A percentile compares a stretch with the other conserved stretches of the same genome.
Evolutionary conservation across 2,797 vertebrate genomes (phyloP).

Genomic region (Dicrostonyx torquatus): DNA sequence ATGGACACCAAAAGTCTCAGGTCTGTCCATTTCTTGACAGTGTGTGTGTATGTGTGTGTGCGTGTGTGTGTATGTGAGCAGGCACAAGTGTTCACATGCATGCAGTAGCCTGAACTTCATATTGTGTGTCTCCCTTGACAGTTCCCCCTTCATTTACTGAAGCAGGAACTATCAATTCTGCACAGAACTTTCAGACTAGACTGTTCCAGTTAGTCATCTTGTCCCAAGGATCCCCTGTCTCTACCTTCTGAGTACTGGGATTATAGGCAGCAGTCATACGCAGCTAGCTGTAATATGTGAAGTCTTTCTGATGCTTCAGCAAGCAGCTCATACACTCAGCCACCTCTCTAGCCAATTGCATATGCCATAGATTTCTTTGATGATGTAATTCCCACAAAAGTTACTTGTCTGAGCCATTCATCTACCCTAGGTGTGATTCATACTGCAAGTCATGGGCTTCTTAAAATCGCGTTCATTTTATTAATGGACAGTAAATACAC

Average conservation of each 20-base stretch:
- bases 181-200: not conserved
- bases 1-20: not conserved
- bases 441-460: not conserved
- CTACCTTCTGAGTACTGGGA: not conserved
- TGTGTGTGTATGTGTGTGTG: not conserved
- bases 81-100: not conserved
- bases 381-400: not conserved
- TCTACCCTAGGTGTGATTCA: not conserved
- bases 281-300: not conserved
- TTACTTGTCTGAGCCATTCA: not conserved
- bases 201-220: not conserved
- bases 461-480: slow-evolving; percentile 34
- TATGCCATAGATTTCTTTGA: not conserved
- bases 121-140: not conserved
- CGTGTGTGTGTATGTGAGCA: not conserved
- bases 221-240: not conserved
- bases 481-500: not conserved
- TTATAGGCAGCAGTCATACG: not conserved
- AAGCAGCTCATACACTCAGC: not conserved
- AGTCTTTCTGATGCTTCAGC: not conserved
- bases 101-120: not conserved
- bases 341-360: not conserved
- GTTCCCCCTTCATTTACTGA: not conserved
- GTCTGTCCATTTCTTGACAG: not conserved
- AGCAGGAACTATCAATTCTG: not conserved